Conservation (phyloP, 2,113 vertebrate species). For the Tupaia chinensis region DNA sequence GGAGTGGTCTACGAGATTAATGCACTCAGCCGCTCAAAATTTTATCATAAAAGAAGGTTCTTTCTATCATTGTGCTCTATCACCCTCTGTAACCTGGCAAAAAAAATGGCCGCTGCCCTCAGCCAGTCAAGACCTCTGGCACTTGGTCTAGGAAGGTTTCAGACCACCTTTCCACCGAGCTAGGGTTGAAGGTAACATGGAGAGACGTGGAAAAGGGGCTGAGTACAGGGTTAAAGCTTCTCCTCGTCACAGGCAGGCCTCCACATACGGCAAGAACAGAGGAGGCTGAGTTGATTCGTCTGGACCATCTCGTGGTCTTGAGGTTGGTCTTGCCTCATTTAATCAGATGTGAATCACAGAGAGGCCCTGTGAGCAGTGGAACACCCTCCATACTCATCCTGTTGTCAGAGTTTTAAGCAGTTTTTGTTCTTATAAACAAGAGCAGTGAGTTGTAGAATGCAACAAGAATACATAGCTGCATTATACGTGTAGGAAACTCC, state of each 20-base stretch:
- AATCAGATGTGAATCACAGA: neutral
- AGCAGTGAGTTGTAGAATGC: neutral
- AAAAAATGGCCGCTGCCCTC: neutral
- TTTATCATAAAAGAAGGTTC: neutral
- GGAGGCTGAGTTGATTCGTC: neutral
- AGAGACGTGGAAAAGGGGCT: neutral
- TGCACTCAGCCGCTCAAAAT: neutral
- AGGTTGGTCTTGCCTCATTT: neutral
- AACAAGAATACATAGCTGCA: neutral
- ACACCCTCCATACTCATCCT: neutral
- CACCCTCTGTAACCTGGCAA: neutral
- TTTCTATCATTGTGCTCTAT: neutral
- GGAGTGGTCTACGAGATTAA: neutral
- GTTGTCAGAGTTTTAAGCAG: neutral
- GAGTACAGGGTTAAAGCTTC: neutral
- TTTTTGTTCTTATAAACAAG: no score
- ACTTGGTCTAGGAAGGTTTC: neutral
- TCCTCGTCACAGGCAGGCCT: neutral
- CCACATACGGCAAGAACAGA: neutral
- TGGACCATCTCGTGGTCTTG: neutral
- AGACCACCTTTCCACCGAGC: neutral
- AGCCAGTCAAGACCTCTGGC: neutral
- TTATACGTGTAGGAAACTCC: neutral
- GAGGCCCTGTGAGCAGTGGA: neutral
- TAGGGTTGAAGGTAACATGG: neutral